Evolutionary conservation across 2,888 invertebrate genomes (phyloP).

Genomic region (Brassicogethes aeneus): DNA sequence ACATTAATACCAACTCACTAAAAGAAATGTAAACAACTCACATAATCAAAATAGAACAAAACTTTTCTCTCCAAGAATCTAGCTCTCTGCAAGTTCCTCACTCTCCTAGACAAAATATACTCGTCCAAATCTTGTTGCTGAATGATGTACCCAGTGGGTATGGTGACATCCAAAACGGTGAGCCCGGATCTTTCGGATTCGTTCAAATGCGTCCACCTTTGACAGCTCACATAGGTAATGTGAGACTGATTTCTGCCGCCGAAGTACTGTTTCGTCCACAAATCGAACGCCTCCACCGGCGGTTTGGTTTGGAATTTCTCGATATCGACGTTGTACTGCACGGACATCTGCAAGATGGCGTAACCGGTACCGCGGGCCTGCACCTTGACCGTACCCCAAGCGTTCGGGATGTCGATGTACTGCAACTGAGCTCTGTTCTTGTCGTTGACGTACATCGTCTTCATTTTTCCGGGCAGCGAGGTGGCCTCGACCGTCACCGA

Average conservation of each 20-base stretch:
- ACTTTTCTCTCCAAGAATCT: constrained; percentile 74
- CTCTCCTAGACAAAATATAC: constrained; percentile 71
- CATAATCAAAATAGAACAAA: constrained; percentile 88
- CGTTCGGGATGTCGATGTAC: constrained; percentile 75
- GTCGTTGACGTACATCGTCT: constrained; percentile 58
- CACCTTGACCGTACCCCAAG: constrained; percentile 91
- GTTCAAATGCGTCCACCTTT: constrained; percentile 71
- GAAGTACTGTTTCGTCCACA: constrained; percentile 65
- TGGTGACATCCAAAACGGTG: constrained; percentile 77
- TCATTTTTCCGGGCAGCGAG: constrained; percentile 58
- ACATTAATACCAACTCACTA: neutral
- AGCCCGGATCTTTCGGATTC: constrained; percentile 81
- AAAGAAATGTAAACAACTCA: constrained; percentile 44
- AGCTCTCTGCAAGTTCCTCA: constrained; percentile 76
- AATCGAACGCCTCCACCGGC: constrained; percentile 70
- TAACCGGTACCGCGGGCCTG: constrained; percentile 90
- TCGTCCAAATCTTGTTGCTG: constrained; percentile 83
- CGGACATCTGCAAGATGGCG: constrained; percentile 87
- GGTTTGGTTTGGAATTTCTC: constrained; percentile 76
- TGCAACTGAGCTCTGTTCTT: constrained; percentile 73
- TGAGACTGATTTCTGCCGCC: constrained; percentile 91
- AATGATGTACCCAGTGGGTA: constrained; percentile 86
- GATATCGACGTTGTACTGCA: constrained; percentile 85
- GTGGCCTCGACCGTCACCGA: constrained; percentile 78
- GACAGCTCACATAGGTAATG: constrained; percentile 78